Conservation (phyloP, 2,888 invertebrate species). For the Pyrgus malvae region DNA sequence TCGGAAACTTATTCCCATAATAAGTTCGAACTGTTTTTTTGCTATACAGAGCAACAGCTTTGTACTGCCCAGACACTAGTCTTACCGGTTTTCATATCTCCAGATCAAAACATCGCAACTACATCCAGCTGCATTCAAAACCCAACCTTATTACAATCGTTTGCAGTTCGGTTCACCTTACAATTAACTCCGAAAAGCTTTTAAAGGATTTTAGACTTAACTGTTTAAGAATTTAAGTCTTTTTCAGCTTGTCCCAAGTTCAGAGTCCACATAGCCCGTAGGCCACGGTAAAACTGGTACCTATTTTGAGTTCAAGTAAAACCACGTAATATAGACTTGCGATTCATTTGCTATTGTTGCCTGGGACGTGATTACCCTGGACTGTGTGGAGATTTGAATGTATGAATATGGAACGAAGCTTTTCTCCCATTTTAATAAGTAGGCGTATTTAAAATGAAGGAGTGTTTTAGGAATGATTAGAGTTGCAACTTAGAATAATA, state of each 20-base stretch:
- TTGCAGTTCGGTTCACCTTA: background rate
- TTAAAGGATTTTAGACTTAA: background rate
- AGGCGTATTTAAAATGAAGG: no score
- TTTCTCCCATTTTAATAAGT: no score
- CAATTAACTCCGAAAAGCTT: background rate
- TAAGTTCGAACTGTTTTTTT: slow-evolving; percentile 60
- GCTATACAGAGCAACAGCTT: slow-evolving; percentile 58
- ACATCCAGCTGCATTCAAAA: background rate
- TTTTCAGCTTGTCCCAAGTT: background rate
- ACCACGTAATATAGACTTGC: slow-evolving; percentile 3
- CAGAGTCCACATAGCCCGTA: background rate
- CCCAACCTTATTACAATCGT: background rate
- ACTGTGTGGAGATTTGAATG: background rate
- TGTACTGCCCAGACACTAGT: slow-evolving; percentile 60
- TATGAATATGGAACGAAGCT: background rate
- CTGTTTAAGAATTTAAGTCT: background rate
- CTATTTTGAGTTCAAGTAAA: slow-evolving; percentile 21
- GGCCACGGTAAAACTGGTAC: background rate
- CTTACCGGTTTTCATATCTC: slow-evolving; percentile 56
- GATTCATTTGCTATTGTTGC: slow-evolving; percentile 14
- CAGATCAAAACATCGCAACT: background rate
- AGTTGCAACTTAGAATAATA: no score
- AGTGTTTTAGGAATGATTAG: no score
- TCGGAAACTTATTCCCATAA: slow-evolving; percentile 42
- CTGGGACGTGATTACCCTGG: slow-evolving; percentile 4